phyloP scores from a whole-genome alignment of 2,888 invertebrate genomes.

The Himalopsyche japonica region DNA sequence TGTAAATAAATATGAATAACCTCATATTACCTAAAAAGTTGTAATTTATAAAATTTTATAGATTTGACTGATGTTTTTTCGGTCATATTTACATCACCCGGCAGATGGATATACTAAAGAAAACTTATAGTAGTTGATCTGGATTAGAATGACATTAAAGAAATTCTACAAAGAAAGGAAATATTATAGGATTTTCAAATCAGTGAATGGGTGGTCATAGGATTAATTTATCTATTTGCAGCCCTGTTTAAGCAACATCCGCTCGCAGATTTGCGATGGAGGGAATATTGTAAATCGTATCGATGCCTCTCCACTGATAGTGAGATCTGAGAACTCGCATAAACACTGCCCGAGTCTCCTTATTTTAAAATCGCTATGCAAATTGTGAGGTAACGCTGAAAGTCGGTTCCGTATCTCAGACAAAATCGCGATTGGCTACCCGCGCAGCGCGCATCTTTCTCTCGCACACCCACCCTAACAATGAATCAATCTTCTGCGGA shows the following conservation, averaged over 20 bases:
- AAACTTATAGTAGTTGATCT: not conserved
- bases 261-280: constrained; percentile 18
- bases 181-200: not conserved
- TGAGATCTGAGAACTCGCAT: constrained; percentile 16
- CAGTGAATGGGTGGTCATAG: not conserved
- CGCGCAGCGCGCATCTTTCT: not conserved
- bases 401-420: constrained; percentile 17
- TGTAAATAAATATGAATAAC: too few relatives aligned
- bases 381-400: constrained; percentile 30
- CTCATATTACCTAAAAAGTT: too few relatives aligned
- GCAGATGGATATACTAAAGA: not conserved
- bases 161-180: not conserved
- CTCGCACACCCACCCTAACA: not conserved
- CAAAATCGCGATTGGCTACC: not conserved
- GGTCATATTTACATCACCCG: not conserved
- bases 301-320: constrained; percentile 31
- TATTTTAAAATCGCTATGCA: constrained; percentile 37
- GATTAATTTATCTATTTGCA: not conserved
- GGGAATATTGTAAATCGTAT: constrained; percentile 31
- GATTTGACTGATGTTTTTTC: too few relatives aligned
- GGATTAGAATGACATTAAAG: not conserved
- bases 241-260: not conserved
- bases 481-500: not conserved
- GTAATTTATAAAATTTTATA: too few relatives aligned
- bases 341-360: constrained; percentile 30